Percentiles rank a stretch among this genome's conserved stretches.
These are phyloP conservation scores for Zeuzera pyrina DNA, from an alignment of 2,888 invertebrate genomes.

Conservation along the genomic window DNA sequence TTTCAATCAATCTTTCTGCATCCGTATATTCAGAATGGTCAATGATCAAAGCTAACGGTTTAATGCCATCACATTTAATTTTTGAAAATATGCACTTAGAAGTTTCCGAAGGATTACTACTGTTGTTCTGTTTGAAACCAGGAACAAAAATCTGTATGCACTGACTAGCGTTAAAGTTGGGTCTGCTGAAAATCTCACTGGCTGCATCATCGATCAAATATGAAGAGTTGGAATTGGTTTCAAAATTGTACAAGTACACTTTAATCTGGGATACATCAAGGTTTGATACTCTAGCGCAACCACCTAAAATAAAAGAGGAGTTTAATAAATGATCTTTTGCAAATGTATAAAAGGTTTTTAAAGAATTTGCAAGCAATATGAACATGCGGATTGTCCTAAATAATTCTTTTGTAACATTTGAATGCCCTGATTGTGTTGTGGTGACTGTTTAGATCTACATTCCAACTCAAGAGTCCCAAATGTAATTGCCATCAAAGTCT, in stretches of 20 bases:
- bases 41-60: background rate
- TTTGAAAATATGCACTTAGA: background rate
- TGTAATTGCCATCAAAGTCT: too few species aligned
- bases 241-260: background rate
- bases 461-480: too few species aligned
- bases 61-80: background rate
- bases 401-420: too few species aligned
- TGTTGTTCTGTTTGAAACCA: background rate
- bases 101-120: background rate
- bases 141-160: background rate
- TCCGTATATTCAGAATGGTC: background rate
- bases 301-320: background rate
- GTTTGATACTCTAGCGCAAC: background rate
- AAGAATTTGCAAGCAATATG: too few species aligned
- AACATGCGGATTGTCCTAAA: too few species aligned
- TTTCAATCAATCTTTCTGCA: background rate
- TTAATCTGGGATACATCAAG: background rate
- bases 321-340: too few species aligned
- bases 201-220: background rate
- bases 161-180: background rate
- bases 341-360: too few species aligned
- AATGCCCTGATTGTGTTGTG: too few species aligned
- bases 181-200: background rate
- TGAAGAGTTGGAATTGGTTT: background rate
- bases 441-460: too few species aligned